Conservation (phyloP, 1,140 invertebrate species). For the Drosophila pseudoobscura region DNA sequence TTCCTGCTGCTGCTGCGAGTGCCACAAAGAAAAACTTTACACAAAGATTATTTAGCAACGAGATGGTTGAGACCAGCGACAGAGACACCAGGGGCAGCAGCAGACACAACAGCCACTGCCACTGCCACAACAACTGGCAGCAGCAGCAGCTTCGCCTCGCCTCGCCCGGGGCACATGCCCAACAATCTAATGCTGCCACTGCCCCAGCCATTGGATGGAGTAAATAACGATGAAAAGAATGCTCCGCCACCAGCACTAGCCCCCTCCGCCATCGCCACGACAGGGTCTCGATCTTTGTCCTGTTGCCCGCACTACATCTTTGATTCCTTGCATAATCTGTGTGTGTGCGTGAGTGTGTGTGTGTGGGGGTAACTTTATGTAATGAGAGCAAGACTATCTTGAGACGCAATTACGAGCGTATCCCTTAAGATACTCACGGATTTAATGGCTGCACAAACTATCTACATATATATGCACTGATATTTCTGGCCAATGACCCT, state of each 20-base stretch:
- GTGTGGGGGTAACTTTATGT: too few species aligned
- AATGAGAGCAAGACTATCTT: too few species aligned
- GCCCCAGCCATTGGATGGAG: constrained; percentile 11
- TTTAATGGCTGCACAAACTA: too few species aligned
- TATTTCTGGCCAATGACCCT: too few species aligned
- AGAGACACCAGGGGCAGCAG: too few species aligned
- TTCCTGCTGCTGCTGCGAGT: neutral
- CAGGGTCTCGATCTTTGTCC: constrained; percentile 1
- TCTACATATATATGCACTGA: too few species aligned
- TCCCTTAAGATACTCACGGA: too few species aligned
- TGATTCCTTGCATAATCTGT: too few species aligned
- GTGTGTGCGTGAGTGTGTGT: too few species aligned
- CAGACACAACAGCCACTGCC: neutral
- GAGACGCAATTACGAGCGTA: too few species aligned
- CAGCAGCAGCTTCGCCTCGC: neutral
- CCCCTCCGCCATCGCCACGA: neutral
- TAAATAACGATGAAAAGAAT: constrained; percentile 4
- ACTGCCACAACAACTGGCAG: neutral
- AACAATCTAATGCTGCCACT: neutral
- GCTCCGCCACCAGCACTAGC: neutral
- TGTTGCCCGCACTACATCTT: neutral
- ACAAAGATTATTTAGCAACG: constrained; percentile 67
- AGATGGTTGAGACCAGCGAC: constrained; percentile 1
- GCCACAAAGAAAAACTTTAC: constrained; percentile 64
- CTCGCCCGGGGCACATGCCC: neutral